Evolutionary conservation across 2,113 vertebrate species (phyloP), one percentile per base, ranked within the genome.

Genomic region (Gasterosteus nipponicus): DNA sequence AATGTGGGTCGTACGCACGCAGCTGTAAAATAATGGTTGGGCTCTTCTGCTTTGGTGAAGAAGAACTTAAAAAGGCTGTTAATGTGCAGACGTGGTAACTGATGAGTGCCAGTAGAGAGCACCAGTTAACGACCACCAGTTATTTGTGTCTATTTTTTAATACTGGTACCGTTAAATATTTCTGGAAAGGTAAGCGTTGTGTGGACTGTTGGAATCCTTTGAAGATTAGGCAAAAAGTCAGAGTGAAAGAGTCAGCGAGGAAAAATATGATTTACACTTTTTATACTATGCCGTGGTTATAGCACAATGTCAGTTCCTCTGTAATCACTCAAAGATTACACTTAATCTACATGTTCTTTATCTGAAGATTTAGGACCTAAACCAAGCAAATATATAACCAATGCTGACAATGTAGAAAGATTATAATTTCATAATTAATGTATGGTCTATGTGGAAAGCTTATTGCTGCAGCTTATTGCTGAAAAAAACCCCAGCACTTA

Each of bases 1-100:
- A 19, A 12, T n/a, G 31, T n/a, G 15, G 39, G 53, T 78, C 38
- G 39, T 16, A 69, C 14, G 1, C 33, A 56, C 18, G 53, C 4
- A 51, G 22, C 68, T 46, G 22, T 65, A 26, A 5, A 77, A 54
- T 49, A 12, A 65, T 3, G 2, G 1, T 49, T 46, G 9, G 44
- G 73, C 56, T 66, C 38, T 44, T 59, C 33, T 33, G 54, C 29
- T 16, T 51, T 42, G 62, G 33, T 63, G 42, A 59, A 9, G 18
- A 10, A 49, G 22, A 62, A 5, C 59, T 10, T 51, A 51, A 26
- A 75, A 42, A 71, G 31, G 26, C 3, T 0, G 3, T 41, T 22
- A 53, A 46, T 56, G 18, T 11, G 42, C 19, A n/a, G 54, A 15
- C 53, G 42, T 66, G 42, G 5, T 18, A 12, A 22, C 16, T 2